phyloP scores from a whole-genome alignment of 2,888 invertebrate species.

The Argynnis bischoffii region DNA sequence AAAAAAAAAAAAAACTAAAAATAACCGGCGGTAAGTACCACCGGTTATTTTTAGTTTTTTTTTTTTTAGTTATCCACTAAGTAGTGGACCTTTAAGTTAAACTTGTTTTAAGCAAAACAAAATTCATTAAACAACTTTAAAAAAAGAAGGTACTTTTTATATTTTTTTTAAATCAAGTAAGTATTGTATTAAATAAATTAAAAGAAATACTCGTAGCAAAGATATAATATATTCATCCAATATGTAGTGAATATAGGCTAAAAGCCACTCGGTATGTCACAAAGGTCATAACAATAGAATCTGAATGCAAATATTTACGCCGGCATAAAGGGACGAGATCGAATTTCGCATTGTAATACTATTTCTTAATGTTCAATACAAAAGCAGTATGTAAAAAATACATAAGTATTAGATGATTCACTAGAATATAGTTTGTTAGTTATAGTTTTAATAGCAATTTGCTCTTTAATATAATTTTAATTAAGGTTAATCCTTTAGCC shows the following conservation, averaged over 20 bases:
- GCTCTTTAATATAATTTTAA: too few relatives aligned
- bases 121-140: background rate
- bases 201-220: background rate
- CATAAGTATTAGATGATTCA: too few relatives aligned
- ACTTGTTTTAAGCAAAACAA: background rate
- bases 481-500: too few relatives aligned
- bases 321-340: constrained; percentile 13
- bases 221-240: constrained; percentile 16
- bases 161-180: too few relatives aligned
- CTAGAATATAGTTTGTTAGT: too few relatives aligned
- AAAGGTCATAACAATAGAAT: constrained; percentile 21
- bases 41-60: too few relatives aligned
- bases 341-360: constrained; percentile 15
- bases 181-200: background rate
- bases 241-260: constrained; percentile 19
- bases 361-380: constrained; percentile 17
- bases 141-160: too few relatives aligned
- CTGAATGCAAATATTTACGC: constrained; percentile 24
- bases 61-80: too few relatives aligned
- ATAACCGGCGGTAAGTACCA: too few relatives aligned
- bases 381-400: background rate
- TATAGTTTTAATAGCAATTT: too few relatives aligned
- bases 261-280: constrained; percentile 20
- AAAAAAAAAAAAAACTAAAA: too few relatives aligned
- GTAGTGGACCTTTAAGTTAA: too few relatives aligned